Conservation (phyloP, 2,113 vertebrate species). For the Lepidothrix coronata region DNA sequence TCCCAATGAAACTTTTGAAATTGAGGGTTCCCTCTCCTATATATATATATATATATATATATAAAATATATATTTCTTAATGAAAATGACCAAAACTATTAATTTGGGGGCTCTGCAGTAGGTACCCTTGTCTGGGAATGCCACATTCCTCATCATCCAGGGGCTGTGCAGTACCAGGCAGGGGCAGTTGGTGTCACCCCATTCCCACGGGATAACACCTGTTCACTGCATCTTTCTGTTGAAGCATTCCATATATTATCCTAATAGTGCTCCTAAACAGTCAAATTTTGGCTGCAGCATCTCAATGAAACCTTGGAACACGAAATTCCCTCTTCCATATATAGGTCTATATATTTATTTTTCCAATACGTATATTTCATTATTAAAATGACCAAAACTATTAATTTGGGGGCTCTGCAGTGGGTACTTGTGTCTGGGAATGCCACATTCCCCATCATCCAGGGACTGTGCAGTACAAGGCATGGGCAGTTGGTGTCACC, state of each 20-base stretch:
- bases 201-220: not conserved
- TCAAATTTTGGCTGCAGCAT: not conserved
- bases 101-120: not conserved
- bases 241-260: slow-evolving; percentile 58
- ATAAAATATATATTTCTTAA: not conserved
- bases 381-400: not conserved
- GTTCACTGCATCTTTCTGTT: not conserved
- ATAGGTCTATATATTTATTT: too few species aligned
- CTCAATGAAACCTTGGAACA: not conserved
- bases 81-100: not conserved
- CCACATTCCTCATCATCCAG: too few species aligned
- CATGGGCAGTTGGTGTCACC: slow-evolving; percentile 54
- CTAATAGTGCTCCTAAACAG: not conserved
- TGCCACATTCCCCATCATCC: not conserved
- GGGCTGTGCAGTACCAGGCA: slow-evolving; percentile 15
- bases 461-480: slow-evolving; percentile 3
- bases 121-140: not conserved
- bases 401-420: not conserved
- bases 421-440: not conserved
- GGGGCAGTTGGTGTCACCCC: slow-evolving; percentile 57
- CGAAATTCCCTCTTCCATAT: not conserved
- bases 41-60: not conserved
- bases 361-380: not conserved
- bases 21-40: not conserved
- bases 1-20: not conserved